phyloP scores from a whole-genome alignment of 1,140 invertebrate species.

The honey bee (Apis mellifera) region DNA sequence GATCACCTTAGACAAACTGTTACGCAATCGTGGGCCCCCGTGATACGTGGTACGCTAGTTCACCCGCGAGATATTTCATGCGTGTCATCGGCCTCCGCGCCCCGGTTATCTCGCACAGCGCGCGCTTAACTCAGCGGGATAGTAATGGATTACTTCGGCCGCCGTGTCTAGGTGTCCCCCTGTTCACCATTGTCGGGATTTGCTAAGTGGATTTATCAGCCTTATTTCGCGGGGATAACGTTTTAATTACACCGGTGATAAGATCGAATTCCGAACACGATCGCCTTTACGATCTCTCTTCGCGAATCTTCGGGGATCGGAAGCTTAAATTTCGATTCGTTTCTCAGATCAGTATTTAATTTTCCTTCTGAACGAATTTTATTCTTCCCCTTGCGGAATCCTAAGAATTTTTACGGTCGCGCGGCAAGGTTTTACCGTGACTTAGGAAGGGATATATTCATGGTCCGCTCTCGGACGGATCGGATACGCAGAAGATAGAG shows the following conservation, averaged over 20 bases:
- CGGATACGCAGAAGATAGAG: background rate
- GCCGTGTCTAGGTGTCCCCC: background rate
- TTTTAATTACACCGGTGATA: slow-evolving; percentile 36
- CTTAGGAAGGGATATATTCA: background rate
- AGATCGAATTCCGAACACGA: slow-evolving; percentile 30
- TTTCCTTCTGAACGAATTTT: too few relatives aligned
- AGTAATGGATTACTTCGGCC: slow-evolving; percentile 47
- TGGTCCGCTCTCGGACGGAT: background rate
- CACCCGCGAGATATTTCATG: slow-evolving; percentile 47
- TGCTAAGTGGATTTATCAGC: slow-evolving; percentile 38
- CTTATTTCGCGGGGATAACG: slow-evolving; percentile 30
- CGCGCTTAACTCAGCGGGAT: slow-evolving; percentile 44
- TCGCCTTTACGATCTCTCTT: too few relatives aligned
- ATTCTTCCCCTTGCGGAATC: background rate
- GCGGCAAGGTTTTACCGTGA: background rate
- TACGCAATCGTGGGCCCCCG: slow-evolving; percentile 21
- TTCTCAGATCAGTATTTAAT: too few relatives aligned
- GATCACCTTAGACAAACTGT: slow-evolving; percentile 52
- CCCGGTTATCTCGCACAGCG: slow-evolving; percentile 38
- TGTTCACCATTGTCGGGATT: slow-evolving; percentile 47
- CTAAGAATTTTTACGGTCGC: background rate
- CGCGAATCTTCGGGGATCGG: background rate
- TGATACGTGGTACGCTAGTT: slow-evolving; percentile 30
- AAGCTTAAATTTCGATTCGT: too few relatives aligned
- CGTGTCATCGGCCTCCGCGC: slow-evolving; percentile 35